Conservation (phyloP, 2,888 invertebrate genomes). For the Hemithea aestivaria region DNA sequence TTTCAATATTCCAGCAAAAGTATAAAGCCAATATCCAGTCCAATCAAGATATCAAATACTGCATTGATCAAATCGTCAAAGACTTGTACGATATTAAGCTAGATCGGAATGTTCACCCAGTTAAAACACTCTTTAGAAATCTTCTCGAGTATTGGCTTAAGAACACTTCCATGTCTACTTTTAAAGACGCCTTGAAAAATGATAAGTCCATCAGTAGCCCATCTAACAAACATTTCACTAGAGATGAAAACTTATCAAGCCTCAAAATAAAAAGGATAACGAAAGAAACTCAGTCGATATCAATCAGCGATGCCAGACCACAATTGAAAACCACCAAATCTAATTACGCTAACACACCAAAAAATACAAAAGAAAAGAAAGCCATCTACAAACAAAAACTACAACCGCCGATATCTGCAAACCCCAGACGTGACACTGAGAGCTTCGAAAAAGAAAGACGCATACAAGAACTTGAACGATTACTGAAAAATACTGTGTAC, state of each 20-base stretch:
- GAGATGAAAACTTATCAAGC: conserved; percentile 51
- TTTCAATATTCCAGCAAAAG: conserved; percentile 42
- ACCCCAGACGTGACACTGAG: conserved; percentile 34
- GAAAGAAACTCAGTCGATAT: conserved; percentile 52
- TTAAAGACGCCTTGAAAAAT: conserved; percentile 37
- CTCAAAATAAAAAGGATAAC: conserved; percentile 30
- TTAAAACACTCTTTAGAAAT: conserved; percentile 53
- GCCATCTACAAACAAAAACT: conserved; percentile 6
- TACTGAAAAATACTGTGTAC: conserved; percentile 62
- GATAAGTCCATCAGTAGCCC: conserved; percentile 44
- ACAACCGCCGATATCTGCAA: conserved; percentile 11
- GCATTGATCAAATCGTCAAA: conserved; percentile 48
- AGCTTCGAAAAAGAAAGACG: conserved; percentile 54
- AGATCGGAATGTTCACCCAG: conserved; percentile 41
- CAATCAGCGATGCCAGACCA: conserved; percentile 29
- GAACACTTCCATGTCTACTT: conserved; percentile 37
- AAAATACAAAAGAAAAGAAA: conserved; percentile 12
- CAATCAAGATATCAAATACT: conserved; percentile 33
- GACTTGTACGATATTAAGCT: conserved; percentile 50
- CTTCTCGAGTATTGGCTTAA: conserved; percentile 61
- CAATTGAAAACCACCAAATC: conserved; percentile 21
- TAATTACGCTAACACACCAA: conserved; percentile 10
- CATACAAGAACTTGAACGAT: conserved; percentile 57
- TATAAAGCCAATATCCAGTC: conserved; percentile 16
- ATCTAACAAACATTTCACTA: conserved; percentile 47